A percentile compares a stretch with the other conserved stretches of the same genome.
Evolutionary conservation across 1,140 invertebrate genomes (phyloP).

Genomic region (Ephestia elutella): DNA sequence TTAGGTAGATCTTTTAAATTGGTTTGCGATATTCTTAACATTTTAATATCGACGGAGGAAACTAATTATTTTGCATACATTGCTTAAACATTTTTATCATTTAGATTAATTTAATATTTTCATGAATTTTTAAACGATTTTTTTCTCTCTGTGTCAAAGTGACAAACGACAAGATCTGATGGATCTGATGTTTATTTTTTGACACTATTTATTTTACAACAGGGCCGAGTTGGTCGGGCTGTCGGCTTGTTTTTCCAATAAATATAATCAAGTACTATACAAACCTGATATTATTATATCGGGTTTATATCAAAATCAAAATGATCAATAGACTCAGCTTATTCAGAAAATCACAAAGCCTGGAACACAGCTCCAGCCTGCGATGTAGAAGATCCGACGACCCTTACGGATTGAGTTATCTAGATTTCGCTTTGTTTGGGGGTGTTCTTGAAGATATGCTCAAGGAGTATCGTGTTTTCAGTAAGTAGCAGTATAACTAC

Average conservation of each 20-base stretch:
- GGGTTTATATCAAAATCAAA: too few species aligned
- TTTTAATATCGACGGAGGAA: too few species aligned
- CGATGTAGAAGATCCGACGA: not conserved
- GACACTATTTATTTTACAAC: not conserved
- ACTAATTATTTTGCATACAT: too few species aligned
- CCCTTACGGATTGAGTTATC: conserved; percentile 23
- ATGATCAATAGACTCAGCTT: not conserved
- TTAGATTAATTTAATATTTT: too few species aligned
- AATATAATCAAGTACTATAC: too few species aligned
- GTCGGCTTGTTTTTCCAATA: not conserved
- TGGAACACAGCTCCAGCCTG: not conserved
- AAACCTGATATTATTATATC: too few species aligned
- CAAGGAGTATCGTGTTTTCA: conserved; percentile 23
- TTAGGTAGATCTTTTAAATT: too few species aligned
- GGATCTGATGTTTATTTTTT: not conserved
- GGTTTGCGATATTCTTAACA: too few species aligned
- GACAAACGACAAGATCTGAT: too few species aligned
- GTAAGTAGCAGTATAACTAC: conserved; percentile 18
- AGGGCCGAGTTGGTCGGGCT: not conserved
- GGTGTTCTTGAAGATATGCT: conserved; percentile 35
- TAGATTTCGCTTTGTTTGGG: conserved; percentile 26
- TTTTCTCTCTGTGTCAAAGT: too few species aligned
- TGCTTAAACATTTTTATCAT: too few species aligned
- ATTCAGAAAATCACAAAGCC: not conserved
- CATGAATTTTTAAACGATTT: too few species aligned